Evolutionary conservation across 2,888 invertebrate species (phyloP).

Genomic region (Eupithecia vulgata): DNA sequence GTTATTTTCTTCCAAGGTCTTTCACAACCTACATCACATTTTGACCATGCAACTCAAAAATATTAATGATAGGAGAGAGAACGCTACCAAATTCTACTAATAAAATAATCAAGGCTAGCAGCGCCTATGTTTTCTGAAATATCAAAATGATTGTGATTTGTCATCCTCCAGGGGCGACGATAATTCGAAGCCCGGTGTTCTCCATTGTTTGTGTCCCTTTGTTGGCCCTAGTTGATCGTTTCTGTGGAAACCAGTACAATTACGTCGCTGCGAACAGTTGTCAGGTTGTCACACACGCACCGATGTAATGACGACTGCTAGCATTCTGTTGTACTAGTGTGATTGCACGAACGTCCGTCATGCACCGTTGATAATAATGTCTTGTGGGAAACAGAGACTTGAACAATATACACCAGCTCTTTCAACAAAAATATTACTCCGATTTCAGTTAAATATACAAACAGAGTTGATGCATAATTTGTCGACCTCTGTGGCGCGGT

Average conservation of each 20-base stretch:
- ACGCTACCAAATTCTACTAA: constrained; percentile 4
- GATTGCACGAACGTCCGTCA: constrained; percentile 70
- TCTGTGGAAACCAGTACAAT: constrained; percentile 65
- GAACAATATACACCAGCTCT: constrained; percentile 21
- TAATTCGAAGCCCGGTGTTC: constrained; percentile 8
- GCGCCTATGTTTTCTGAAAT: constrained; percentile 13
- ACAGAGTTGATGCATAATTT: too few species aligned
- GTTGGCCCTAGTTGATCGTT: constrained; percentile 55
- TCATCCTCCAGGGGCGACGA: constrained; percentile 1
- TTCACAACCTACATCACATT: not conserved
- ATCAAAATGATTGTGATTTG: constrained; percentile 17
- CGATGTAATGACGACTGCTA: constrained; percentile 54
- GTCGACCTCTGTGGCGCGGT: too few species aligned
- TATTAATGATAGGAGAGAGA: not conserved
- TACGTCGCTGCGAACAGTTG: constrained; percentile 67
- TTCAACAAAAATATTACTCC: not conserved
- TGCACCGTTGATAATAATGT: constrained; percentile 70
- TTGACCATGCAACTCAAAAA: not conserved
- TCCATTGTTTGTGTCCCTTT: constrained; percentile 39
- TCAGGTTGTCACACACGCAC: constrained; percentile 67
- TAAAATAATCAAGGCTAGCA: not conserved
- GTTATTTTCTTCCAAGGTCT: not conserved
- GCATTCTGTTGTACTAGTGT: constrained; percentile 42
- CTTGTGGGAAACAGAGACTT: constrained; percentile 62
- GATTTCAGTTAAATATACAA: not conserved